A percentile compares a stretch with the other conserved stretches of the same genome.
These are phyloP conservation scores for Latrodectus geometricus DNA, from an alignment of 1,140 invertebrate species.

Conservation along the genomic window DNA sequence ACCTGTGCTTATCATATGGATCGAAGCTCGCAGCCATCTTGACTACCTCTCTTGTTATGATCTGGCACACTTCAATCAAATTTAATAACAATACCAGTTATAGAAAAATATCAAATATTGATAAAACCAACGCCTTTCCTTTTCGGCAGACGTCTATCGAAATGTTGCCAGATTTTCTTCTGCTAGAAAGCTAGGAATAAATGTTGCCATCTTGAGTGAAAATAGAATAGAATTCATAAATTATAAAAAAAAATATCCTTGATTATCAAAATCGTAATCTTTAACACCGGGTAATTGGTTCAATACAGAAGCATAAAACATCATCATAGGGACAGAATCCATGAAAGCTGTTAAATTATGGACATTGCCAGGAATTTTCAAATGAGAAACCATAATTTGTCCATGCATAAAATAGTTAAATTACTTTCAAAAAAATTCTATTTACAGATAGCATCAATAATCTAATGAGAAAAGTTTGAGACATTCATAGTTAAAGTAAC, in stretches of 20 bases:
- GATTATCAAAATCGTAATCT: too few species aligned
- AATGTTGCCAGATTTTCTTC: slow-evolving; percentile 27
- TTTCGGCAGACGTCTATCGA: slow-evolving; percentile 26
- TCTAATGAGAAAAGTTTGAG: too few species aligned
- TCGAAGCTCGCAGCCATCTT: slow-evolving; percentile 60
- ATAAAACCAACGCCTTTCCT: slow-evolving; percentile 54
- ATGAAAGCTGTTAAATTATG: too few species aligned
- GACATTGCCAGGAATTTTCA: too few species aligned
- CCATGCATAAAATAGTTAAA: too few species aligned
- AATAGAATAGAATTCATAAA: not conserved
- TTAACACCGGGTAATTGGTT: too few species aligned
- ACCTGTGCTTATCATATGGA: slow-evolving; percentile 61
- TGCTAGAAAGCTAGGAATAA: not conserved
- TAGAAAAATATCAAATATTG: not conserved
- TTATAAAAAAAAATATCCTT: not conserved
- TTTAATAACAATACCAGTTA: not conserved
- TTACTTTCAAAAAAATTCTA: too few species aligned
- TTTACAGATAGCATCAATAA: too few species aligned
- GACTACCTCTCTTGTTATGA: not conserved
- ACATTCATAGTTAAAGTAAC: too few species aligned
- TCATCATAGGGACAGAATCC: too few species aligned
- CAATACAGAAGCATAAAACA: too few species aligned
- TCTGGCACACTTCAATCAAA: not conserved
- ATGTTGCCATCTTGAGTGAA: not conserved
- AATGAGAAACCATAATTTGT: too few species aligned